Percentiles rank a stretch among this genome's conserved stretches.
phyloP scores from a whole-genome alignment of 2,888 invertebrate species.

The Aricia artaxerxes region DNA sequence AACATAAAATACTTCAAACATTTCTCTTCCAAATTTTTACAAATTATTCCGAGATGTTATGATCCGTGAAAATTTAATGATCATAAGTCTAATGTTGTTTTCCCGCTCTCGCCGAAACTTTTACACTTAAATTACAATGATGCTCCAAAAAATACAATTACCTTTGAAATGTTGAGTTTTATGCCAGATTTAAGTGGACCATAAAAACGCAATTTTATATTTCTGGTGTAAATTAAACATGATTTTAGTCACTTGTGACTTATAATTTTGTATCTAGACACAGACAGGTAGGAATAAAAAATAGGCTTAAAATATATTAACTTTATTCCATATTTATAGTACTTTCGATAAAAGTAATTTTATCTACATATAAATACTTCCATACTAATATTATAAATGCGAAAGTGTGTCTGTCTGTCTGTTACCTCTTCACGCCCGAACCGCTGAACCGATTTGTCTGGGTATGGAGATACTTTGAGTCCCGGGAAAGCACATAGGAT shows the following conservation, averaged over 20 bases:
- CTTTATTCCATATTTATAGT: too few species aligned
- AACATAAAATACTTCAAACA: not conserved
- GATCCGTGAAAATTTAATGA: slow-evolving; percentile 24
- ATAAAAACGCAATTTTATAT: not conserved
- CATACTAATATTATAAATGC: too few species aligned
- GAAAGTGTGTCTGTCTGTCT: too few species aligned
- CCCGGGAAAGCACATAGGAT: too few species aligned
- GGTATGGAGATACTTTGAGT: too few species aligned
- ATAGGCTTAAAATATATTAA: too few species aligned
- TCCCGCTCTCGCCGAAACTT: slow-evolving; percentile 1
- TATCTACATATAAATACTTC: too few species aligned
- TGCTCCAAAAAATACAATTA: slow-evolving; percentile 1
- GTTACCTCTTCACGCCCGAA: too few species aligned
- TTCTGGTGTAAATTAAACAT: not conserved
- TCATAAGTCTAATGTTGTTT: slow-evolving; percentile 24
- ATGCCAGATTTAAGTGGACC: not conserved
- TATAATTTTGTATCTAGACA: not conserved
- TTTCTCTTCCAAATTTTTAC: not conserved
- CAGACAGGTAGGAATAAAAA: too few species aligned
- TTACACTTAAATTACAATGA: not conserved
- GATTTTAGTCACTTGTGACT: not conserved
- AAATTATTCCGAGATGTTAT: slow-evolving; percentile 12
- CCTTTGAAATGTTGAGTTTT: not conserved
- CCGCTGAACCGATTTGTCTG: too few species aligned
- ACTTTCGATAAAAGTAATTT: too few species aligned